These are phyloP conservation scores for Solea senegalensis DNA, from an alignment of 2,113 vertebrate genomes.

Conservation along the genomic window DNA sequence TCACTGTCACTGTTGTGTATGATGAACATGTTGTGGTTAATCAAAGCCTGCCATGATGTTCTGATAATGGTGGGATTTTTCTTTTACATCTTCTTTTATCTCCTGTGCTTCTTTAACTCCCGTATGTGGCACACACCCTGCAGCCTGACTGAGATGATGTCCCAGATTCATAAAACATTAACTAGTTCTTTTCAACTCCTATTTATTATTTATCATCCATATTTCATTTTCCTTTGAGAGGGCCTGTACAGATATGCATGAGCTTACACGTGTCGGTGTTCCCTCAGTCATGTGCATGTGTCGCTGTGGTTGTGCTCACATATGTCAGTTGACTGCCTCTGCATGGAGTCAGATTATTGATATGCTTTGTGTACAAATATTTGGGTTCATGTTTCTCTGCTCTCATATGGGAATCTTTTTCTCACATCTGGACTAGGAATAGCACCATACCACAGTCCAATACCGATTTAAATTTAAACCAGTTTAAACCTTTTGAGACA, in stretches of 20 bases:
- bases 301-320: constrained; percentile 38
- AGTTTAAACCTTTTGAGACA: too few relatives aligned
- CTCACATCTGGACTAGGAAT: constrained; percentile 51
- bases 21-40: constrained; percentile 59
- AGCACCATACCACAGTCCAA: too few relatives aligned
- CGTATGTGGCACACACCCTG: constrained; percentile 68
- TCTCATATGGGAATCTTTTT: constrained; percentile 50
- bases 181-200: constrained; percentile 78
- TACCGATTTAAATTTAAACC: too few relatives aligned
- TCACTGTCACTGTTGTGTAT: constrained; percentile 48
- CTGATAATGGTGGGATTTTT: constrained; percentile 59
- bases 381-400: constrained; percentile 41
- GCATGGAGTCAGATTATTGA: constrained; percentile 48
- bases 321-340: constrained; percentile 45
- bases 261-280: constrained; percentile 51
- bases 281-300: constrained; percentile 25
- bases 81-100: constrained; percentile 45
- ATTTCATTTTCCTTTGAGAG: constrained; percentile 78
- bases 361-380: constrained; percentile 30
- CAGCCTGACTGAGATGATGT: constrained; percentile 79
- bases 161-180: constrained; percentile 84
- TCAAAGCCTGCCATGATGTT: constrained; percentile 52
- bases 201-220: constrained; percentile 81
- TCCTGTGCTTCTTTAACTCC: too few relatives aligned
- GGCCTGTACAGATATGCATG: constrained; percentile 59